These are phyloP conservation scores for Sesamia nonagrioides DNA, from an alignment of 1,140 invertebrate genomes.

Conservation along the genomic window DNA sequence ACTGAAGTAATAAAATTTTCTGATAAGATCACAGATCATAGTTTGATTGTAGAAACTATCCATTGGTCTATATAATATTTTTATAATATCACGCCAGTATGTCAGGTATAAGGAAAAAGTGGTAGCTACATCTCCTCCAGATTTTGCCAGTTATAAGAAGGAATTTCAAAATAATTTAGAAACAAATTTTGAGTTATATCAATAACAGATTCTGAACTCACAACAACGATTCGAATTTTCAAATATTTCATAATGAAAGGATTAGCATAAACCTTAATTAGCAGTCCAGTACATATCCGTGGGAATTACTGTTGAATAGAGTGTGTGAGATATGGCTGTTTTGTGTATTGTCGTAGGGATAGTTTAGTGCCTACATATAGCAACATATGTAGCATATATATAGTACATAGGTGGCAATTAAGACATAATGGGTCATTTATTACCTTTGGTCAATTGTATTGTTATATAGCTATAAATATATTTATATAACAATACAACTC, in stretches of 20 bases:
- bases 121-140: no score
- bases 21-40: no score
- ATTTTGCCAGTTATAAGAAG: neutral
- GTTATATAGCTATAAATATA: no score
- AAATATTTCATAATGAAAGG: conserved; percentile 7
- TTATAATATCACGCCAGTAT: neutral
- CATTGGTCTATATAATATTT: no score
- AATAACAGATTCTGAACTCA: neutral
- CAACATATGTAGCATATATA: no score
- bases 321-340: conserved; percentile 29
- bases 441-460: conserved; percentile 14
- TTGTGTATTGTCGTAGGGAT: conserved; percentile 27
- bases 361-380: neutral
- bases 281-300: conserved; percentile 14
- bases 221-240: no score
- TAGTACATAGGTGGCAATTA: neutral
- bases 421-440: neutral
- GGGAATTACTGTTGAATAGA: conserved; percentile 20
- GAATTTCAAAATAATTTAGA: neutral
- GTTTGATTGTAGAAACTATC: neutral
- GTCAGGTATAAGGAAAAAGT: no score
- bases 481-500: no score
- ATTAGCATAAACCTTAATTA: conserved; percentile 30
- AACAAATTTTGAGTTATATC: neutral
- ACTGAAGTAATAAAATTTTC: no score